These are phyloP conservation scores for Himalopsyche kuldschensis DNA, from an alignment of 2,888 invertebrate species.

Conservation along the genomic window DNA sequence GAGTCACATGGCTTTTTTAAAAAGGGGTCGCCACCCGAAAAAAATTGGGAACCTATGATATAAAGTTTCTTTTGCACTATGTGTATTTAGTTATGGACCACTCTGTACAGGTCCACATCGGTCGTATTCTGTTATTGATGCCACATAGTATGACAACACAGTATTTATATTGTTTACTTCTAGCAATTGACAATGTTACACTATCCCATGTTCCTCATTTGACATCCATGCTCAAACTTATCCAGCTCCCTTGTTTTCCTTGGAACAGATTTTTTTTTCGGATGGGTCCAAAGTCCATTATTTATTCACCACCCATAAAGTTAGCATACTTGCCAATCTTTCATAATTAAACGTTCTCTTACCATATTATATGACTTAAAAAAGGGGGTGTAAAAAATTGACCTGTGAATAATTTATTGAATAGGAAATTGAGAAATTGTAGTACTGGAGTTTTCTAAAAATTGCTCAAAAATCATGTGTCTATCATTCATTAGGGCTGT, in stretches of 20 bases:
- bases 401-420: neutral
- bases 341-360: neutral
- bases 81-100: neutral
- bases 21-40: too few relatives aligned
- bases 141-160: neutral
- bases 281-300: neutral
- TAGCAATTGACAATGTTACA: neutral
- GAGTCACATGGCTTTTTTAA: too few relatives aligned
- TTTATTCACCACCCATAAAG: neutral
- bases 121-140: neutral
- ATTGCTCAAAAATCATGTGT: too few relatives aligned
- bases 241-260: too few relatives aligned
- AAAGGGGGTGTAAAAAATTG: neutral
- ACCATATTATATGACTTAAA: neutral
- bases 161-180: neutral
- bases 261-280: neutral
- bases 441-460: too few relatives aligned
- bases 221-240: too few relatives aligned
- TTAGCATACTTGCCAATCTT: neutral
- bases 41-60: too few relatives aligned
- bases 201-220: neutral
- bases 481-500: too few relatives aligned
- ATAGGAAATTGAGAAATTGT: too few relatives aligned
- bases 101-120: neutral
- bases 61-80: too few relatives aligned